phyloP scores from a whole-genome alignment of 2,797 vertebrate genomes.

The Limnodromus scolopaceus region DNA sequence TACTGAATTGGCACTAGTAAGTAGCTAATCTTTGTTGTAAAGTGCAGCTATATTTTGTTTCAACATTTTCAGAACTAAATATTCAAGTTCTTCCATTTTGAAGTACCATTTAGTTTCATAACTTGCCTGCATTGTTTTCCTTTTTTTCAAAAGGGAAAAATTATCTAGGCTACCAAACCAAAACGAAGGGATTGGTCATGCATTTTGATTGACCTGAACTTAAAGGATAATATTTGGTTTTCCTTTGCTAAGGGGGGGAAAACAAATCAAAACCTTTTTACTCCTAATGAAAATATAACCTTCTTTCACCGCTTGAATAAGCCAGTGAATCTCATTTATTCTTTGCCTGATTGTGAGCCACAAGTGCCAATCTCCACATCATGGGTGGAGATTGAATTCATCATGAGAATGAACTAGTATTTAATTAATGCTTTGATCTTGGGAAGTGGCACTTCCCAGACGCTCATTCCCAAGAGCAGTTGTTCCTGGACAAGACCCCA shows the following conservation, averaged over 20 bases:
- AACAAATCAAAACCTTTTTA: background rate
- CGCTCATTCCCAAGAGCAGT: background rate
- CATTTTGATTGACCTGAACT: background rate
- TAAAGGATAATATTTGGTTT: slow-evolving; percentile 19
- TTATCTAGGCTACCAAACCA: background rate
- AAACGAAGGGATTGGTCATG: slow-evolving; percentile 21
- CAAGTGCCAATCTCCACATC: background rate
- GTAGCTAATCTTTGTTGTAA: background rate
- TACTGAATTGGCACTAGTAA: background rate
- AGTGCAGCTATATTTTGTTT: background rate
- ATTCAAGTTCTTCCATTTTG: background rate
- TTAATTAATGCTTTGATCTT: background rate
- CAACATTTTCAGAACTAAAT: background rate
- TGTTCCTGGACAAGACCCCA: background rate
- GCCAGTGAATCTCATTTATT: background rate
- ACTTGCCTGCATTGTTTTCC: background rate
- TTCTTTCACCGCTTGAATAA: background rate
- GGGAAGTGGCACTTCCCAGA: background rate
- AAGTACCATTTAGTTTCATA: background rate
- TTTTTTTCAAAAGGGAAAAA: background rate
- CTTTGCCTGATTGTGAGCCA: background rate
- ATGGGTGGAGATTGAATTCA: background rate
- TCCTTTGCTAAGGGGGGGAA: background rate
- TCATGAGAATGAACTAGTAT: background rate
- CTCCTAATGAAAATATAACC: background rate